A percentile compares a stretch with the other conserved stretches of the same genome.
Evolutionary conservation across 1,140 invertebrate species (phyloP).

Genomic region (Drosophila lacertosa): DNA sequence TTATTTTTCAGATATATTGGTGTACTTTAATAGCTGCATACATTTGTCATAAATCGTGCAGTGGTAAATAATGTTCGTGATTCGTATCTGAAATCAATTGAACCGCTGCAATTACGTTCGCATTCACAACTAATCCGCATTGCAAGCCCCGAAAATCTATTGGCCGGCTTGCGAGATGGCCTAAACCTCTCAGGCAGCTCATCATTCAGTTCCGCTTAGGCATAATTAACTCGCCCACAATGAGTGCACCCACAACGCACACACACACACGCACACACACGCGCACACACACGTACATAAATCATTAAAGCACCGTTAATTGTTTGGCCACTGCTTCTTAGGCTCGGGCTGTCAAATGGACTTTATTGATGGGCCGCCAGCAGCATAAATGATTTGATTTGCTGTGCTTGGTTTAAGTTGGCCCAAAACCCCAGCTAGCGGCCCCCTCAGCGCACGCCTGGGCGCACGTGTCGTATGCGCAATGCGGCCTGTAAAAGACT

Average conservation of each 20-base stretch:
- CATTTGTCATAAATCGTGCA: no score
- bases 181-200: conserved; percentile 47
- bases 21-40: no score
- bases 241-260: not conserved
- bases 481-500: conserved; percentile 18
- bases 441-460: not conserved
- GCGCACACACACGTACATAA: conserved; percentile 49
- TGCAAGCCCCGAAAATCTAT: conserved; percentile 7
- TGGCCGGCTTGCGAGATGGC: conserved; percentile 1
- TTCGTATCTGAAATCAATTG: conserved; percentile 9
- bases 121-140: conserved; percentile 25
- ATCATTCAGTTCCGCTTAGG: conserved; percentile 50
- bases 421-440: not conserved
- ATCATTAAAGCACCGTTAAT: conserved; percentile 78
- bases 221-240: conserved; percentile 47
- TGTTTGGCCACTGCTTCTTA: conserved; percentile 63
- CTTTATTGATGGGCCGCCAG: conserved; percentile 71
- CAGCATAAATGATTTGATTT: conserved; percentile 80
- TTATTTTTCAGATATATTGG: no score
- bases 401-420: conserved; percentile 22
- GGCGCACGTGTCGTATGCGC: conserved; percentile 33
- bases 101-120: conserved; percentile 8
- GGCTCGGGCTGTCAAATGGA: conserved; percentile 60
- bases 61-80: not conserved
- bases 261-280: conserved; percentile 12